Base-by-base conservation (phyloP, 2,113 vertebrate genomes). In the Hydrochoerus hydrochaeris region DNA sequence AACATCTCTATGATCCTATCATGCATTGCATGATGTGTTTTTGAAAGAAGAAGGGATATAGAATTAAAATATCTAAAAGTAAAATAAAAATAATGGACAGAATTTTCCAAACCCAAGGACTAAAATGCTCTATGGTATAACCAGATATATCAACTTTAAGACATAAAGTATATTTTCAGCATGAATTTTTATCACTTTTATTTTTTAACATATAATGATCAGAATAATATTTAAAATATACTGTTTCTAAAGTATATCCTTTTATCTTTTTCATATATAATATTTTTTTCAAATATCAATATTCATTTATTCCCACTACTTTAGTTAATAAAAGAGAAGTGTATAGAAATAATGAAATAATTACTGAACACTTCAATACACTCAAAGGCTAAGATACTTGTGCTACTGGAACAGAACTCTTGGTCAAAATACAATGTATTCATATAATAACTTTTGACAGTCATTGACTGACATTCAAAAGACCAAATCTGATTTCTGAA, bases 131-230 rank as follows among this genome's bases (percentile, higher is more conserved):
- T 52, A 85, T 83, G 22, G 10, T 88, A 93, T 78, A 4, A 77
- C 24, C 35, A 92, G 82, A 77, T 63, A 85, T 26, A 82, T 58
- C 46, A 85, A 5, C 41, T 54, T 6, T 65, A 49, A 80, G 20
- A 58, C 10, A 60, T 24, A 49, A 77, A 2, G 17, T 65, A 49
- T 7, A 86, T 57, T 85, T 77, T 4, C 71, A 85, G 16, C 11
- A 65, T 30, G 11, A 3, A 65, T 88, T 93, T 96, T 71, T 22
- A 80, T 81, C 10, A 73, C 85, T 82, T 92, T 95, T 93, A 77
- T 26, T 90, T 96, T 85, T 11, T 13, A 83, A 60, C 67, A 14
- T 84, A 0, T 32, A 82, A 60, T 28, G 30, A 49, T 95, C n/a
- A 82, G 7, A 75, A 58, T 90, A 4, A 81, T 3, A 10, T 12